phyloP scores from a whole-genome alignment of 2,113 vertebrate genomes.

The Puntigrus tetrazona region DNA sequence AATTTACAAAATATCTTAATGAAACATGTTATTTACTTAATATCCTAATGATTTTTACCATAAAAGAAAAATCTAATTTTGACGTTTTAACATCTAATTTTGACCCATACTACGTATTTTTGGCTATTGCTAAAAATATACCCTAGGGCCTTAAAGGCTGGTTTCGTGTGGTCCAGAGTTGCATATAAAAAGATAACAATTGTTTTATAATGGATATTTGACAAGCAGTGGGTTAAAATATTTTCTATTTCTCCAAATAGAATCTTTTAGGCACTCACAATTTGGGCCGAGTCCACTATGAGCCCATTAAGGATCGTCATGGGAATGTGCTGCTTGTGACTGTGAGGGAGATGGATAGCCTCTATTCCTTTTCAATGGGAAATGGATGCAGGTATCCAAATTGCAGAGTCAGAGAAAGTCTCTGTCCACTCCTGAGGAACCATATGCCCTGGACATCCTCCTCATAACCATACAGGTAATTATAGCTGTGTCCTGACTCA shows the following conservation, averaged over 20 bases:
- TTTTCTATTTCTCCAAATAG: conserved; percentile 70
- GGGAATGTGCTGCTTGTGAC: conserved; percentile 93
- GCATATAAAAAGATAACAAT: neutral
- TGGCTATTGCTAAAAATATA: no score
- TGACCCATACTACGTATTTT: no score
- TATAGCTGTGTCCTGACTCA: neutral
- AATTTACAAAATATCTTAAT: no score
- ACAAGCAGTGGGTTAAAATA: neutral
- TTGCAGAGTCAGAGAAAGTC: conserved; percentile 98
- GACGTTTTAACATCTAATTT: no score
- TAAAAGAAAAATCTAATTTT: no score
- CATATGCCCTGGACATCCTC: conserved; percentile 93
- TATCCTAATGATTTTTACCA: no score
- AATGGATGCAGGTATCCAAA: conserved; percentile 95
- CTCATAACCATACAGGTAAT: conserved; percentile 96
- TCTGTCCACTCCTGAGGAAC: conserved; percentile 96
- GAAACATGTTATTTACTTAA: no score
- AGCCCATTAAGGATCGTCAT: conserved; percentile 95
- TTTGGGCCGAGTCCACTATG: conserved; percentile 91
- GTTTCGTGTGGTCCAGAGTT: no score
- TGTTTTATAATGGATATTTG: neutral
- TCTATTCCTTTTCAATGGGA: conserved; percentile 90
- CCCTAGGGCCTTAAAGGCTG: no score
- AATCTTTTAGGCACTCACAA: conserved; percentile 94
- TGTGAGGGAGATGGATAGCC: conserved; percentile 87